Conservation (phyloP, 2,888 invertebrate species). For the Machimus atricapillus region DNA sequence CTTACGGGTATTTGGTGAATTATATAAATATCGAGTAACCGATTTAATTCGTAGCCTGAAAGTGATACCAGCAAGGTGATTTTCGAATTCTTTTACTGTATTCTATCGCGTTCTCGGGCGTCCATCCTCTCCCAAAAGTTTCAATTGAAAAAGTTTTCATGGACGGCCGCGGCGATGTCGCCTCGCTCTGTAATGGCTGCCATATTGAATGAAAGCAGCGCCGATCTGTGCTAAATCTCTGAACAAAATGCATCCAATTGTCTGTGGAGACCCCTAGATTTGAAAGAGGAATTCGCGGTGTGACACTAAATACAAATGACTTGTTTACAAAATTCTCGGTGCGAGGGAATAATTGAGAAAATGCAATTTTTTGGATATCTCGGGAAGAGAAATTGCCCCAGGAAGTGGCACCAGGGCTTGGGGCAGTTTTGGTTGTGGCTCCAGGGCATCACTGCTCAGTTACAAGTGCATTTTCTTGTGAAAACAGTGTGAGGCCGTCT, state of each 20-base stretch:
- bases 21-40: conserved; percentile 31
- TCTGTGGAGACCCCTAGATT: conserved; percentile 27
- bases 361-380: background rate
- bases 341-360: background rate
- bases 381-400: background rate
- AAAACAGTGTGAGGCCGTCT: background rate
- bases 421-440: background rate
- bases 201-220: conserved; percentile 38
- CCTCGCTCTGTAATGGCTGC: conserved; percentile 10
- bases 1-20: conserved; percentile 20
- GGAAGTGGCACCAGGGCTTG: background rate
- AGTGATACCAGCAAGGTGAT: background rate
- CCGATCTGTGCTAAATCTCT: conserved; percentile 30
- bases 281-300: background rate
- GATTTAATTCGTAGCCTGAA: background rate
- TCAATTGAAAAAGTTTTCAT: background rate
- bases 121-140: background rate
- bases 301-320: background rate
- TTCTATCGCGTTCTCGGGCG: background rate
- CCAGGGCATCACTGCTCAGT: background rate
- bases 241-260: conserved; percentile 23
- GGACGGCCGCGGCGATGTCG: background rate
- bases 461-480: background rate
- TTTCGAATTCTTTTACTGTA: background rate
- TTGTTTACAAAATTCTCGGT: background rate